Evolutionary conservation across 2,113 vertebrate species (phyloP).

Genomic region (Eptatretus burgeri): DNA sequence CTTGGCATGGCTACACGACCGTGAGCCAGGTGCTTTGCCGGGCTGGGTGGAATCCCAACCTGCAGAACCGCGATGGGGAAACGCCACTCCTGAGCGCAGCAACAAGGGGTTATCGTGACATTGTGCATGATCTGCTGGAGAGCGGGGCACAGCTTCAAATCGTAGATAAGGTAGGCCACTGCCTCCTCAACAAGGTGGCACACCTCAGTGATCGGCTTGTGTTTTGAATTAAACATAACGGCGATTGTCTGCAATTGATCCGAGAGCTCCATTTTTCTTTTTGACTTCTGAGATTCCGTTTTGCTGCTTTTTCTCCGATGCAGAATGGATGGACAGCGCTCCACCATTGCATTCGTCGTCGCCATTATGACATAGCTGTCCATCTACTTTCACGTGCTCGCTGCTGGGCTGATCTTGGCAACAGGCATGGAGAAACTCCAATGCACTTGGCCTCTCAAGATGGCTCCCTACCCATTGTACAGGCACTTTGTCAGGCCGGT

Average conservation of each 20-base stretch:
- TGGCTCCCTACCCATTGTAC: conserved; percentile 46
- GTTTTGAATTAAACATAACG: too few relatives aligned
- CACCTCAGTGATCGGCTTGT: too few relatives aligned
- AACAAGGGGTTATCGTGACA: conserved; percentile 66
- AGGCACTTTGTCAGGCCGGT: conserved; percentile 33
- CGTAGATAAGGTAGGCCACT: conserved; percentile 43
- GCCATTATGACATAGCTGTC: conserved; percentile 71
- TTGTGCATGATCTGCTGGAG: conserved; percentile 58
- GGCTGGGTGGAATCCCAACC: conserved; percentile 37
- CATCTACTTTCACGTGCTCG: conserved; percentile 39
- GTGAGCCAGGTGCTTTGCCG: conserved; percentile 53
- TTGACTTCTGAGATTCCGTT: too few relatives aligned
- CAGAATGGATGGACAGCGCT: conserved; percentile 80
- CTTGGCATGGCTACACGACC: conserved; percentile 70
- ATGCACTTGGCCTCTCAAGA: conserved; percentile 88
- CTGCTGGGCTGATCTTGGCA: conserved; percentile 38
- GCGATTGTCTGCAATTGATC: too few relatives aligned
- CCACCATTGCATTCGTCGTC: conserved; percentile 63
- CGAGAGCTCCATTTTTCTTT: too few relatives aligned
- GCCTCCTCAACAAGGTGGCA: background rate
- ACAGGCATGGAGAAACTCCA: conserved; percentile 65
- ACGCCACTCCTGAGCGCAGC: conserved; percentile 61
- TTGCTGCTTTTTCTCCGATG: background rate
- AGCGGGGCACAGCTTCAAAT: conserved; percentile 41
- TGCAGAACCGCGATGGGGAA: conserved; percentile 65